Evolutionary conservation across 2,888 invertebrate species (phyloP).

Genomic region (Muschampia plurimacula): DNA sequence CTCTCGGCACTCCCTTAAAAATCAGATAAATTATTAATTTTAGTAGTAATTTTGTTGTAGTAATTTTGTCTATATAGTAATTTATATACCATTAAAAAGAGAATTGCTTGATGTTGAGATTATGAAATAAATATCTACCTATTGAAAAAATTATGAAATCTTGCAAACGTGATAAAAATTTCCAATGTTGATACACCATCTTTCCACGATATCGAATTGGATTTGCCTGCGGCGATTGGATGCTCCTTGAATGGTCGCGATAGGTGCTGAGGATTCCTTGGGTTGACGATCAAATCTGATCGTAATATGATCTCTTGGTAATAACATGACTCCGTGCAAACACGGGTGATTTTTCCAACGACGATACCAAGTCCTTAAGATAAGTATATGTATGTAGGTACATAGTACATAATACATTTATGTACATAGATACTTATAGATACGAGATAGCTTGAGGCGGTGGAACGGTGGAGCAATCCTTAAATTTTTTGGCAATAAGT

Average conservation of each 20-base stretch:
- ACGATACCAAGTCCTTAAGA: not conserved
- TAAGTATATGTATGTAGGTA: too few species aligned
- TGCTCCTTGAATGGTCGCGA: conserved; percentile 9
- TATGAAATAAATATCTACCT: not conserved
- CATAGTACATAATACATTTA: too few species aligned
- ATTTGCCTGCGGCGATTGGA: conserved; percentile 7
- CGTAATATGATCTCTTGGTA: not conserved
- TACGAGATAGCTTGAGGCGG: not conserved
- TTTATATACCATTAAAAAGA: too few species aligned
- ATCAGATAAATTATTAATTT: too few species aligned
- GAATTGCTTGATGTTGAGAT: too few species aligned
- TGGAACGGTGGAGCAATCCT: not conserved
- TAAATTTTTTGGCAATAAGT: not conserved
- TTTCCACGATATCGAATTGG: conserved; percentile 2
- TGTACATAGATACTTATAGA: too few species aligned
- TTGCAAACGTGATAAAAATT: not conserved
- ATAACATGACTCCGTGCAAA: conserved; percentile 2
- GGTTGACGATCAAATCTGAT: conserved; percentile 5
- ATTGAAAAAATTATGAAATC: not conserved
- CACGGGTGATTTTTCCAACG: not conserved
- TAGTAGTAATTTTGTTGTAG: too few species aligned
- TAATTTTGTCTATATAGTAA: too few species aligned
- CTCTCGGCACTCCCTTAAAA: too few species aligned
- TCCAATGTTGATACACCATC: not conserved
- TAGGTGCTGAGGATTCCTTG: not conserved